phyloP scores from a whole-genome alignment of 2,888 invertebrate genomes.

The Macrosoma leucophasiata region DNA sequence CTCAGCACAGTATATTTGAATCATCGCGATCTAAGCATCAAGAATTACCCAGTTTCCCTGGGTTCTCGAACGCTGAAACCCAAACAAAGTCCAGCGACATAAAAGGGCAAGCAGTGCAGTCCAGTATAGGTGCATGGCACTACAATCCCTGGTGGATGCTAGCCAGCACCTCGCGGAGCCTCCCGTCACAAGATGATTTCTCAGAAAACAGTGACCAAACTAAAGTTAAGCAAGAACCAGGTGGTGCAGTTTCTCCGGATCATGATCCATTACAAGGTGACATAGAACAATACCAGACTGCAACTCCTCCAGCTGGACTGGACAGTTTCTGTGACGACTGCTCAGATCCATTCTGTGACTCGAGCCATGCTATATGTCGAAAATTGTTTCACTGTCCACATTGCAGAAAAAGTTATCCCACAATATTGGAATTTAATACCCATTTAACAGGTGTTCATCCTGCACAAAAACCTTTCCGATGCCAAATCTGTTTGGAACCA shows the following conservation, averaged over 20 bases:
- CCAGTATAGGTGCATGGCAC: slow-evolving; percentile 66
- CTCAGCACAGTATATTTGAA: slow-evolving; percentile 70
- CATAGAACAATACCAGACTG: slow-evolving; percentile 51
- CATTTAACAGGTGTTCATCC: slow-evolving; percentile 72
- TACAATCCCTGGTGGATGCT: slow-evolving; percentile 76
- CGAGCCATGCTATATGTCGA: slow-evolving; percentile 59
- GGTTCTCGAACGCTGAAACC: slow-evolving; percentile 70
- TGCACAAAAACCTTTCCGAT: slow-evolving; percentile 70
- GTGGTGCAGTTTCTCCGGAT: slow-evolving; percentile 60
- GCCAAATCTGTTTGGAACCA: slow-evolving; percentile 72
- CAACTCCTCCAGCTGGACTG: slow-evolving; percentile 60
- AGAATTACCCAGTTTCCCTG: slow-evolving; percentile 68
- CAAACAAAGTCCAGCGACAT: slow-evolving; percentile 68
- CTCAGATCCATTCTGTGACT: slow-evolving; percentile 72
- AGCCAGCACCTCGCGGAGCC: slow-evolving; percentile 64
- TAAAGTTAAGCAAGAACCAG: slow-evolving; percentile 66
- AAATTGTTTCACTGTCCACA: slow-evolving; percentile 74
- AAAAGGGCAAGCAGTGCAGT: slow-evolving; percentile 55
- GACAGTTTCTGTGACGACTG: slow-evolving; percentile 73
- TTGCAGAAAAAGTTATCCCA: slow-evolving; percentile 71
- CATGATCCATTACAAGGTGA: slow-evolving; percentile 59
- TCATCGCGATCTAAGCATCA: slow-evolving; percentile 59
- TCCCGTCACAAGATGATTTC: slow-evolving; percentile 64
- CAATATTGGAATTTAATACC: slow-evolving; percentile 70
- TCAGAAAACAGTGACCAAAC: slow-evolving; percentile 61